Base-by-base conservation (phyloP, 2,113 vertebrate species). In the Cyphomyrus discorhynchus region DNA sequence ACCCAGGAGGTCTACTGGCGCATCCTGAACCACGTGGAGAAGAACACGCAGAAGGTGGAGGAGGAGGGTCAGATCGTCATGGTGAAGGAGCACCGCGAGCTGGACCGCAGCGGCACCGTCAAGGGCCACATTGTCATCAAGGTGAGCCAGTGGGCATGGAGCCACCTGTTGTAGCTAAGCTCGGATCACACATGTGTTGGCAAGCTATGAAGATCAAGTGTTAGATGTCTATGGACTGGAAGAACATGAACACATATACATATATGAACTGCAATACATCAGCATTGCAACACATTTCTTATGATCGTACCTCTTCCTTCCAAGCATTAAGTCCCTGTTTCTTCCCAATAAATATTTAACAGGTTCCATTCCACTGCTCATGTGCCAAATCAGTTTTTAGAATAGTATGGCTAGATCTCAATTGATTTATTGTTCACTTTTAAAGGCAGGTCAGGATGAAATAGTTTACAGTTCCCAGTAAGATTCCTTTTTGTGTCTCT, bases 81-180 rank as follows among this genome's bases (percentile, higher is more conserved):
- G 98, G 98, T 99, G n/a, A 99, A 99, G 92, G 98, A 99, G 89
- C 98, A 99, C 93, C 96, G 98, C 0, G 98, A 99, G 91, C 95
- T 99, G 52, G 98, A 99, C 92, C 97, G 98, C 88, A 99, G 97
- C 11, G 98, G 98, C 89, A 99, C 98, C 80, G 95, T 98, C 10
- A 99, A 99, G 93, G 98, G 98, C 31, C 98, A 99, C 94, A 98
- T 99, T 1, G 98, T 99, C 91, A 99, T 99, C 92, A 99, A 99
- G 98, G 98, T 99, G 46, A 0, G n/a, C 24, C 31, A 42, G 31
- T 2, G 85, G 27, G 5, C 39, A 2, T 8, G 1, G 27, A 31
- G 5, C 27, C 84, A 53, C n/a, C 85, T 53, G 31, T 13, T 6
- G n/a, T 5, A 13, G 1, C 83, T n/a, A 50, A 86, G 83, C 21